These are phyloP conservation scores for Helicoverpa armigera DNA, from an alignment of 1,140 invertebrate genomes.

Conservation along the genomic window DNA sequence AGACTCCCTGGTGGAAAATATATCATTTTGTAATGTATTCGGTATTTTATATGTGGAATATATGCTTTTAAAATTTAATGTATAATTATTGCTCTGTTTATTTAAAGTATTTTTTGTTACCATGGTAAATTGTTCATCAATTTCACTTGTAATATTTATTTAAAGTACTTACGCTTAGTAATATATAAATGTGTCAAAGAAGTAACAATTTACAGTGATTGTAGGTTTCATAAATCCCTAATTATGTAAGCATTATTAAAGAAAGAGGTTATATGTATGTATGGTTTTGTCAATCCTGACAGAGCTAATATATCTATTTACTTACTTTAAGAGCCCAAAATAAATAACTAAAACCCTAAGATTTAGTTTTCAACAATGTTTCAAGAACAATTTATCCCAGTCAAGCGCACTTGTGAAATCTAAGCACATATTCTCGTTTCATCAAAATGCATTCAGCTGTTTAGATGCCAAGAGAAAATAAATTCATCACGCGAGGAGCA, in stretches of 20 bases:
- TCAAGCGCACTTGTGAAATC: constrained; percentile 21
- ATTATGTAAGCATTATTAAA: too few species aligned
- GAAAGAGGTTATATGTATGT: too few species aligned
- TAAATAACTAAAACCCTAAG: not conserved
- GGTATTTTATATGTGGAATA: not conserved
- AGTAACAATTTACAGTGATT: too few species aligned
- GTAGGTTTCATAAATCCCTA: too few species aligned
- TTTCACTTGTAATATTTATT: too few species aligned
- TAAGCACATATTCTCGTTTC: constrained; percentile 18
- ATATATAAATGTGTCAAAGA: too few species aligned
- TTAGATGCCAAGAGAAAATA: constrained; percentile 23
- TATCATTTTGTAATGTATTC: not conserved
- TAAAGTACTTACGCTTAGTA: too few species aligned
- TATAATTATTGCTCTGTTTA: not conserved
- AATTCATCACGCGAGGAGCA: constrained; percentile 12
- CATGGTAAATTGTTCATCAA: not conserved
- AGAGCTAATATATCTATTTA: not conserved
- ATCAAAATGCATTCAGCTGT: constrained; percentile 39
- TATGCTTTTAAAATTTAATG: constrained; percentile 6
- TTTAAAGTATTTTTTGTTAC: not conserved
- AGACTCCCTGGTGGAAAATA: not conserved
- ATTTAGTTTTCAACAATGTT: not conserved
- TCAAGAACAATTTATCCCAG: not conserved
- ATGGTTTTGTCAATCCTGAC: too few species aligned
- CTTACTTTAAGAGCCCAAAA: not conserved